These are phyloP conservation scores for Sitta carolinensis DNA, from an alignment of 2,797 vertebrate genomes.

Conservation along the genomic window DNA sequence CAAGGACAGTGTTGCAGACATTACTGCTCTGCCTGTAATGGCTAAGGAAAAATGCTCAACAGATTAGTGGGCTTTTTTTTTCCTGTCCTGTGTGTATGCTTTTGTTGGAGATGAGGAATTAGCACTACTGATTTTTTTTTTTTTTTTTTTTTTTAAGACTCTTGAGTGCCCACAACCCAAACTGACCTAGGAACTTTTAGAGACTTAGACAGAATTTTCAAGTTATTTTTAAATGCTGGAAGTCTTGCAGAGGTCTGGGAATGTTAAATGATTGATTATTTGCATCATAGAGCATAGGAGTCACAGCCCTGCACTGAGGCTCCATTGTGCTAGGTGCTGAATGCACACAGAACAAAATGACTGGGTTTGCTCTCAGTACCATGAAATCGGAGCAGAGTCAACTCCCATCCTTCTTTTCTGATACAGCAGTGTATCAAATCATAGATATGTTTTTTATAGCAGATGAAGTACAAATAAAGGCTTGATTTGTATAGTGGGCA, in stretches of 20 bases:
- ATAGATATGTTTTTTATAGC: not conserved
- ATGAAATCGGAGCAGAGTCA: not conserved
- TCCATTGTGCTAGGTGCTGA: slow-evolving; percentile 49
- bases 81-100: not conserved
- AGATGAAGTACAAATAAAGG: not conserved
- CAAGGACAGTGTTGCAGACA: not conserved
- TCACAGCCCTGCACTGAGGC: slow-evolving; percentile 1
- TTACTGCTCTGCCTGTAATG: not conserved
- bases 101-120: slow-evolving; percentile 10
- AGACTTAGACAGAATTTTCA: not conserved
- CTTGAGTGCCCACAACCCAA: not conserved
- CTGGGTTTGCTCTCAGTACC: not conserved
- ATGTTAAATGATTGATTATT: slow-evolving; percentile 47
- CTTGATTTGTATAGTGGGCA: rapidly evolving
- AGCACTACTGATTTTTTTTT: not conserved
- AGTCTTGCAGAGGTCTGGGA: slow-evolving; percentile 25
- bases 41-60: not conserved
- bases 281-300: not conserved
- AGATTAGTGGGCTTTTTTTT: not conserved
- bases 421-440: not conserved
- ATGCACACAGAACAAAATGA: slow-evolving; percentile 10
- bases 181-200: not conserved
- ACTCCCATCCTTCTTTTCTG: not conserved
- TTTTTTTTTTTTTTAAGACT: not conserved
- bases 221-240: slow-evolving; percentile 49